These are phyloP conservation scores for Thymelicus sylvestris DNA, from an alignment of 2,888 invertebrate genomes.

Conservation along the genomic window DNA sequence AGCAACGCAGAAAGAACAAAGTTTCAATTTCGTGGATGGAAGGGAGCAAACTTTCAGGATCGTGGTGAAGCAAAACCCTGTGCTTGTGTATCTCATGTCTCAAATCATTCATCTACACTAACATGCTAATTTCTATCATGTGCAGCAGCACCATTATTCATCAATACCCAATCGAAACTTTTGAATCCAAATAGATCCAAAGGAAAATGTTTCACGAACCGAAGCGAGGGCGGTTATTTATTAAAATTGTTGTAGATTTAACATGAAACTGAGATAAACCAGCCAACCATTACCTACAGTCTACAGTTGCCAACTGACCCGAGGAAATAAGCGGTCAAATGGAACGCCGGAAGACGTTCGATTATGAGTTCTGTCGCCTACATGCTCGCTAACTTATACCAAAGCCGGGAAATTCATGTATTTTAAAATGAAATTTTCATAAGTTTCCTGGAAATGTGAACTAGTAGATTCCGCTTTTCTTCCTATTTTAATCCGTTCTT, in stretches of 20 bases:
- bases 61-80: too few relatives aligned
- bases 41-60: too few relatives aligned
- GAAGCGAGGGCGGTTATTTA: not conserved
- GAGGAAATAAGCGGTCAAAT: conserved; percentile 16
- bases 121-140: too few relatives aligned
- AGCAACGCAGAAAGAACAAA: too few relatives aligned
- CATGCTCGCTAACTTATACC: conserved; percentile 29
- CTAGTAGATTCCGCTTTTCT: conserved; percentile 16
- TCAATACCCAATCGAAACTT: too few relatives aligned
- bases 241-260: not conserved
- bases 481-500: not conserved
- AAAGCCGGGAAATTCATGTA: conserved; percentile 20
- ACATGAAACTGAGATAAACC: not conserved
- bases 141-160: too few relatives aligned
- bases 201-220: too few relatives aligned
- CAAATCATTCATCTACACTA: too few relatives aligned
- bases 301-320: not conserved
- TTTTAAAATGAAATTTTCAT: conserved; percentile 28
- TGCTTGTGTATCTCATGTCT: too few relatives aligned
- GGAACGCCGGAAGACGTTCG: conserved; percentile 23
- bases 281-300: not conserved
- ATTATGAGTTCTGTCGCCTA: conserved; percentile 29
- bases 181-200: too few relatives aligned
- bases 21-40: too few relatives aligned
- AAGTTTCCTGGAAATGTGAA: conserved; percentile 18